A percentile compares a stretch with the other conserved stretches of the same genome.
Conservation (phyloP, 2,113 vertebrate species). For the Hucho hucho region DNA sequence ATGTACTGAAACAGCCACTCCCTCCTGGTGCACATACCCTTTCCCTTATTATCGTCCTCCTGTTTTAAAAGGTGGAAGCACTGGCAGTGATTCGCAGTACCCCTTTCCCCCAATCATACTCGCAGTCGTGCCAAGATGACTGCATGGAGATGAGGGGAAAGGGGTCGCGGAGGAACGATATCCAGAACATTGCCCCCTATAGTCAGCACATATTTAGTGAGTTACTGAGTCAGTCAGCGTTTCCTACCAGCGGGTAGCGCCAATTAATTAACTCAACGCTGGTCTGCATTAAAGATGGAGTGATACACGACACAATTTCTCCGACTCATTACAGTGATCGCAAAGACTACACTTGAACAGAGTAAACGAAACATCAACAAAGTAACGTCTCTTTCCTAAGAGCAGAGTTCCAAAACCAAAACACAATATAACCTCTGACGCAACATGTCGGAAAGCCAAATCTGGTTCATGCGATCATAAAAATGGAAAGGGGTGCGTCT, state of each 20-base stretch:
- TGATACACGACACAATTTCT: conserved; percentile 41
- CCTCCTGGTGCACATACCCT: neutral
- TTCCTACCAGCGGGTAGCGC: conserved; percentile 30
- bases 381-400: conserved; percentile 29
- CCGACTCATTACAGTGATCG: neutral
- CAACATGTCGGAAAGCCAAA: conserved; percentile 51
- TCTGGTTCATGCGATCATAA: conserved; percentile 53
- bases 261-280: conserved; percentile 49
- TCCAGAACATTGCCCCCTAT: conserved; percentile 23
- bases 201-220: conserved; percentile 43
- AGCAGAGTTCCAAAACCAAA: neutral
- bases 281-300: conserved; percentile 53
- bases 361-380: conserved; percentile 8
- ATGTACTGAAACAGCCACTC: neutral
- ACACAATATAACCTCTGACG: conserved; percentile 44
- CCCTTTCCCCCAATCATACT: too few species aligned
- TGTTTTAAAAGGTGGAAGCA: conserved; percentile 25
- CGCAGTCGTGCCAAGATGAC: conserved; percentile 29
- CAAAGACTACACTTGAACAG: neutral
- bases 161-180: neutral
- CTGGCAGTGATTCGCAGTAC: too few species aligned
- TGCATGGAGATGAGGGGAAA: conserved; percentile 20
- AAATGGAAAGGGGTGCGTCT: conserved; percentile 36
- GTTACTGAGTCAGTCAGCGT: conserved; percentile 45
- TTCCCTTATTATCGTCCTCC: conserved; percentile 13